These are phyloP conservation scores for Cataglyphis rosenhaueri DNA, from an alignment of 2,888 invertebrate genomes.

Conservation along the genomic window DNA sequence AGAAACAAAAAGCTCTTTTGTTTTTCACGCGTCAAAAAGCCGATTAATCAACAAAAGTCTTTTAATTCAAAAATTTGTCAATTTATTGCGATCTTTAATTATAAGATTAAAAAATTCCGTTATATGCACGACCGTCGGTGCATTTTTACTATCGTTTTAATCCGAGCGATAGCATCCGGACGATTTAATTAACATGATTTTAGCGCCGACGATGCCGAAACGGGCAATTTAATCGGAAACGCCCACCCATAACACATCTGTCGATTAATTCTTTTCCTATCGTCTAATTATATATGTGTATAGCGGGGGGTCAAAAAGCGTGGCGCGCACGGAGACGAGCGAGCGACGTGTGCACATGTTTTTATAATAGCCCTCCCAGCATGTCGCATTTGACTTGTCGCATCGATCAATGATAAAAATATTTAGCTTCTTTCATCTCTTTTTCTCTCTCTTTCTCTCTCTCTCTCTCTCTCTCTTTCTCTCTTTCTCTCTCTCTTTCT, in stretches of 20 bases:
- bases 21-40: not conserved
- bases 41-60: not conserved
- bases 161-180: not conserved
- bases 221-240: constrained; percentile 41
- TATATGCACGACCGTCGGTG: not conserved
- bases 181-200: constrained; percentile 46
- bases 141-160: constrained; percentile 18
- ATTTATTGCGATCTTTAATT: not conserved
- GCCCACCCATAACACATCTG: constrained; percentile 6
- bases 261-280: constrained; percentile 45
- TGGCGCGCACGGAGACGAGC: constrained; percentile 30
- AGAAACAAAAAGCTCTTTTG: not conserved
- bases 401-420: constrained; percentile 72
- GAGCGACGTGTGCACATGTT: constrained; percentile 36
- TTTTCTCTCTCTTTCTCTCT: too few relatives aligned
- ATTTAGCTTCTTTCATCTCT: constrained; percentile 33
- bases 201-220: not conserved
- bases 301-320: constrained; percentile 56
- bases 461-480: not conserved
- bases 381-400: constrained; percentile 64
- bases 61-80: constrained; percentile 13
- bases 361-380: constrained; percentile 59
- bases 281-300: constrained; percentile 52
- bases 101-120: not conserved
- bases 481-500: too few relatives aligned